phyloP scores from a whole-genome alignment of 2,888 invertebrate species.

The Mythimna impura region DNA sequence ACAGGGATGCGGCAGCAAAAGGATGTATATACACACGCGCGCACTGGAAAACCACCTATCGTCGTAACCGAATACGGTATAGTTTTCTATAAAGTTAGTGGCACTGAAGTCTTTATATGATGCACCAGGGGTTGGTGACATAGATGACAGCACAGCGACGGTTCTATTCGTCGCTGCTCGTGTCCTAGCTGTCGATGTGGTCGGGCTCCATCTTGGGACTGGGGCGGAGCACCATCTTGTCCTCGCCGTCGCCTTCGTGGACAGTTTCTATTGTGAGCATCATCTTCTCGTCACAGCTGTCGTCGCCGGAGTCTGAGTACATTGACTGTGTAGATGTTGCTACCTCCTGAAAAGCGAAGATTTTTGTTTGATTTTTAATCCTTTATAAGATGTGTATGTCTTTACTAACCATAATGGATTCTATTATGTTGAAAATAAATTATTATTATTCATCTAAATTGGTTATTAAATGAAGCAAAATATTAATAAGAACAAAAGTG shows the following conservation, averaged over 20 bases:
- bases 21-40: constrained; percentile 13
- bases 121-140: constrained; percentile 12
- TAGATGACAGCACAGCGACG: constrained; percentile 62
- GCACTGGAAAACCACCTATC: constrained; percentile 27
- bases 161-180: constrained; percentile 65
- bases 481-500: too few relatives aligned
- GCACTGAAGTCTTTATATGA: constrained; percentile 31
- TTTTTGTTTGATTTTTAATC: too few relatives aligned
- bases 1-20: constrained; percentile 7
- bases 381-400: too few relatives aligned
- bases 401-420: too few relatives aligned
- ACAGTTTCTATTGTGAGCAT: constrained; percentile 93
- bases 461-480: too few relatives aligned
- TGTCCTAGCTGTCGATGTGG: constrained; percentile 81
- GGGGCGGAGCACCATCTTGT: constrained; percentile 82
- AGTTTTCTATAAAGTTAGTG: constrained; percentile 29
- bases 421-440: too few relatives aligned
- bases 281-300: constrained; percentile 94
- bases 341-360: constrained; percentile 68
- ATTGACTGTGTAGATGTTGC: constrained; percentile 94
- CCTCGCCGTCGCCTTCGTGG: constrained; percentile 91
- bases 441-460: too few relatives aligned
- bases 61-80: not conserved
- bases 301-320: constrained; percentile 93
- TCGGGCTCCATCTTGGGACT: constrained; percentile 81